A percentile compares a stretch with the other conserved stretches of the same genome.
phyloP scores from a whole-genome alignment of 1,140 invertebrate genomes.

The Ceratitis capitata region DNA sequence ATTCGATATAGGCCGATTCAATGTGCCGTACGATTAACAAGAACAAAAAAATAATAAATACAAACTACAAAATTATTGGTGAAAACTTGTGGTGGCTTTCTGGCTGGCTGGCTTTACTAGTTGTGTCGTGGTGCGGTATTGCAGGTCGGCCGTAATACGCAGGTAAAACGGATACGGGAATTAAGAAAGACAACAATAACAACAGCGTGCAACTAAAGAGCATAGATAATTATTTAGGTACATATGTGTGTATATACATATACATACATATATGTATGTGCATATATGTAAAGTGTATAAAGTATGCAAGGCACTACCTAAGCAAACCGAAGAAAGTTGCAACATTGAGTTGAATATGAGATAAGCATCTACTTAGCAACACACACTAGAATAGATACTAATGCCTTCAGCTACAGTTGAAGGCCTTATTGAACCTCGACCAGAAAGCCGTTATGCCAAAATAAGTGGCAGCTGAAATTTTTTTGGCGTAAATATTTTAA shows the following conservation, averaged over 20 bases:
- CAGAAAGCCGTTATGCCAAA: not conserved
- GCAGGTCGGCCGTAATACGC: not conserved
- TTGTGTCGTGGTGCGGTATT: not conserved
- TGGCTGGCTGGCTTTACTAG: not conserved
- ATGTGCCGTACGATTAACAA: not conserved
- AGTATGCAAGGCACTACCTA: not conserved
- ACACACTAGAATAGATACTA: not conserved
- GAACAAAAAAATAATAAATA: not conserved
- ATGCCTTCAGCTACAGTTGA: not conserved
- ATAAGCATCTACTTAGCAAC: not conserved
- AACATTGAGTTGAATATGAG: not conserved
- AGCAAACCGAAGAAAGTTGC: not conserved
- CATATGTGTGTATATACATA: not conserved
- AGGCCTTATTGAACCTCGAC: not conserved
- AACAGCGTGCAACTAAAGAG: not conserved
- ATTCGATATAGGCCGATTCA: not conserved
- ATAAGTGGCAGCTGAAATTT: not conserved
- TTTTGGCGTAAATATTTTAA: not conserved
- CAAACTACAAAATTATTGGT: constrained; percentile 33
- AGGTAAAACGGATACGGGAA: constrained; percentile 3
- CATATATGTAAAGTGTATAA: too few species aligned
- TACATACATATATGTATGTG: not conserved
- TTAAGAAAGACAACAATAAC: not conserved
- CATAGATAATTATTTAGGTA: not conserved
- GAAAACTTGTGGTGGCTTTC: constrained; percentile 33